Base-by-base conservation (phyloP, 2,888 invertebrate genomes). In the Augochlorella aurata region DNA sequence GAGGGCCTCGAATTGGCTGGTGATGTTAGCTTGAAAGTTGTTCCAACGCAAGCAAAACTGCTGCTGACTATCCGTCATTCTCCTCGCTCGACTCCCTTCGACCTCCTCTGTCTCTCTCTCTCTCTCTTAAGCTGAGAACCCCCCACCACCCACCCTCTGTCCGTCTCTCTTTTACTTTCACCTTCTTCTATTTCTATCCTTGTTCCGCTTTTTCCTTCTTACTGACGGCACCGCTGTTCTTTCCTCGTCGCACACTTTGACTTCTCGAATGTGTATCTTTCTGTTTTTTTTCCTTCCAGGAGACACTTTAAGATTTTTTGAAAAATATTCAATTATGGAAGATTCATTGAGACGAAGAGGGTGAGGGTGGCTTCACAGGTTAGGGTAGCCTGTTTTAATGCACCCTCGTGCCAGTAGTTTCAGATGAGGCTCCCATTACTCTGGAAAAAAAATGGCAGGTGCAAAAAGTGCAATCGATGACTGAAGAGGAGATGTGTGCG, bases 11-110 rank as follows among this genome's bases (percentile, higher is more conserved):
- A 97, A 97, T 94, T 97, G 97, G 94, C 97, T 96, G 93, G 97
- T 96, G 94, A 97, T 97, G 94, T 97, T 97, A 89, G 97, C 96
- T 95, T 97, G 97, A 95, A 97, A 97, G 95, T 97, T 97, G 95
- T 97, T 97, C 97, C 97, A 97, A 95, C 97, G 96, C 94, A 97
- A 95, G 95, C 97, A 97, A 95, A 97, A 97, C 95, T 97, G 97
- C 95, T 97, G 97, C 95, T 97, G 96, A 90, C 92, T 93, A 93
- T 93, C 93, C 93, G 93, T 93, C 93, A 93, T 93, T 93, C 91
- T 92, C 91, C 89, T 89, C 90, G 89, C 90, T 89, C 90, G 89
- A 90, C 90, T 90, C 90, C 90, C 89, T 90, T 89, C 89, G 75
- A 79, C 79, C 83, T 75, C 83, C 76, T 81, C 79, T 84, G 82